Evolutionary conservation across 2,797 vertebrate species (phyloP).

Genomic region (Cichlasoma orientale): DNA sequence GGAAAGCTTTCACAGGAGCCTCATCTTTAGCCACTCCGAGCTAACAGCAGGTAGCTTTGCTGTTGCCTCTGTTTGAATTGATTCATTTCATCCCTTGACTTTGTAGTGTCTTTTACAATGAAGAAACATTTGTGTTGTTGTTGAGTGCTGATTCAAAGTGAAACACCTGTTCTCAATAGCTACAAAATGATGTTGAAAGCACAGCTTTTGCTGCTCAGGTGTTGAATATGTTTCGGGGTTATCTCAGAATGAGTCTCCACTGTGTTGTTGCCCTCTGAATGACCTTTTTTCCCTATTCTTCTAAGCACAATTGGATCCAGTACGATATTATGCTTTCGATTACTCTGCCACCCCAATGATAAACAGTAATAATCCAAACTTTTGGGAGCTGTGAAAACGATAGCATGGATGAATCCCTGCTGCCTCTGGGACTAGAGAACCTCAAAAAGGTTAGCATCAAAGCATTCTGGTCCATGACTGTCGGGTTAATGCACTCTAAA

Average conservation of each 20-base stretch:
- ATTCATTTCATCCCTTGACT: slow-evolving; percentile 38
- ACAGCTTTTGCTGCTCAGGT: background rate
- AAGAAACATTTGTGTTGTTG: slow-evolving; percentile 11
- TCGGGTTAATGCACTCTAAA: slow-evolving; percentile 34
- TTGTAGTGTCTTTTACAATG: slow-evolving; percentile 35
- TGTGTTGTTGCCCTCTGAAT: background rate
- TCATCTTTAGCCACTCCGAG: slow-evolving; percentile 38
- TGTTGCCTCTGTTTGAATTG: slow-evolving; percentile 18
- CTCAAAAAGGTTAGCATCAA: slow-evolving; percentile 42
- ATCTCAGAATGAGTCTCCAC: background rate
- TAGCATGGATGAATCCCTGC: slow-evolving; percentile 23
- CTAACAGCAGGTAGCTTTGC: slow-evolving; percentile 55
- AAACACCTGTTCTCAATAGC: background rate
- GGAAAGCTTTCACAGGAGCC: slow-evolving; percentile 50
- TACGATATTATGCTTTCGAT: background rate
- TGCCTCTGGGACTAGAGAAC: slow-evolving; percentile 43
- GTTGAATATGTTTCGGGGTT: background rate
- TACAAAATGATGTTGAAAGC: background rate
- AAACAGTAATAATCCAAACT: slow-evolving; percentile 20
- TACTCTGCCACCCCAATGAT: background rate
- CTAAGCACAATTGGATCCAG: background rate
- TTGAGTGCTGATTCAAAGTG: slow-evolving; percentile 5
- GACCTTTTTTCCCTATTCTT: background rate
- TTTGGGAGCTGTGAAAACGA: slow-evolving; percentile 31
- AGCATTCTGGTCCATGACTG: slow-evolving; percentile 43